Percentiles rank a stretch among this genome's conserved stretches.
phyloP scores from a whole-genome alignment of 2,797 vertebrate species.

The Sphenodon punctatus region DNA sequence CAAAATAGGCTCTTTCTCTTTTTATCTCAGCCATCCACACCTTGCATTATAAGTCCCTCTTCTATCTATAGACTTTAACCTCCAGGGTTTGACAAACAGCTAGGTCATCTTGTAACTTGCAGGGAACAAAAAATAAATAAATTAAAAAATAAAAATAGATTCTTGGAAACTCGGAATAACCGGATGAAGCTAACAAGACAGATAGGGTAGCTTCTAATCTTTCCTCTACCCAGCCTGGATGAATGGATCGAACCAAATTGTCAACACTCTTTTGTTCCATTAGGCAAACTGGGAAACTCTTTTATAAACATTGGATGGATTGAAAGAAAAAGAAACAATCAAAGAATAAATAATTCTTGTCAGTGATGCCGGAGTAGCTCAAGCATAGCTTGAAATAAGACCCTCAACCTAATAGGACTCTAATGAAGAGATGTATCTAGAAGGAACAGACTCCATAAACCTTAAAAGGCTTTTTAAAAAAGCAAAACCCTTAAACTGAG shows the following conservation, averaged over 20 bases:
- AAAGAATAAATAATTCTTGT: accelerated
- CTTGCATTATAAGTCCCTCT: slow-evolving; percentile 69
- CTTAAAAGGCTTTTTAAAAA: background rate
- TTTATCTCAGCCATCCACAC: slow-evolving; percentile 76
- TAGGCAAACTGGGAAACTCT: background rate
- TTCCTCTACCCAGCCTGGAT: background rate
- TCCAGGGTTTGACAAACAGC: slow-evolving; percentile 77
- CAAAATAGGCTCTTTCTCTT: slow-evolving; percentile 54
- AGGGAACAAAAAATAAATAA: too few species aligned
- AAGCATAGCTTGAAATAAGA: background rate
- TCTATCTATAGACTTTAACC: slow-evolving; percentile 78
- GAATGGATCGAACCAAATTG: background rate
- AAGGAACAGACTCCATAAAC: accelerated
- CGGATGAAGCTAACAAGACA: slow-evolving; percentile 51
- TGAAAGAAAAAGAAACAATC: too few species aligned
- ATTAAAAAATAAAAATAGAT: background rate
- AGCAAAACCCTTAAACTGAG: background rate
- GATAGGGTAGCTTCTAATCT: slow-evolving; percentile 27
- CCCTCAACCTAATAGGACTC: background rate
- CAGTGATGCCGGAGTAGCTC: accelerated
- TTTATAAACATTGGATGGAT: background rate
- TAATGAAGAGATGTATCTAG: background rate
- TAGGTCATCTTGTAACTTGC: slow-evolving; percentile 64
- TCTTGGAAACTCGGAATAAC: slow-evolving; percentile 55
- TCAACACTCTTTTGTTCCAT: accelerated